Evolutionary conservation across 2,888 invertebrate genomes (phyloP), one percentile per base, ranked within the genome.

Genomic region (Trichacis sp.): DNA sequence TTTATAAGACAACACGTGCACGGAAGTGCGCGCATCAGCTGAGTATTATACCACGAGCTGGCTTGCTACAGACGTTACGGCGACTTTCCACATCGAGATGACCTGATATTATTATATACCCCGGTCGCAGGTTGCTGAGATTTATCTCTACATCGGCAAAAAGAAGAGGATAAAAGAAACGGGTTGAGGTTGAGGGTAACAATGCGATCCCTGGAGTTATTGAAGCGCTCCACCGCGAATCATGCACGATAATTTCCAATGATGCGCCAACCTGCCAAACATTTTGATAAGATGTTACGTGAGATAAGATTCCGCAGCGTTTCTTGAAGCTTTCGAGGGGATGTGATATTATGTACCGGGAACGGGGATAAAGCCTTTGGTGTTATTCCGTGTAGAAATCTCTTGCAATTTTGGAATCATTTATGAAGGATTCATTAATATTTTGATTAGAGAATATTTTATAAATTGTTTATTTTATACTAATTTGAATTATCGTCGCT

Each of bases 1-100:
- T 57, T 63, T 57, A 64, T 64, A 58, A 58, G 58, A 54, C 46
- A 47, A 50, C 58, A 58, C 48, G 52, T 64, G 64, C 59, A 45
- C 55, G n/a, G 54, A 64, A 59, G 64, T 64, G 55, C 57, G 46
- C 43, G 30, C 48, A 60, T 64, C 50, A 55, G 64, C 17, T 46
- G 47, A 55, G 52, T 52, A 59, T 64, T 56, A 56, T 55, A 51
- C 43, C n/a, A 18, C 38, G 49, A 53, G 33, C 24, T 14, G 38
- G 45, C 11, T 29, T 38, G 38, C 49, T 48, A 18, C 56, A 45
- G 43, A 18, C 45, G 45, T 45, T 45, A 11, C 57, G 24, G 42
- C 36, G 20, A 30, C 12, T 40, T 29, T 11, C 29, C 11, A 45
- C 29, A 38, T 40, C 9, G 14, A 33, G 33, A 50, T 56, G 52